Conservation (phyloP, 2,888 invertebrate species). For the Apeira syringaria region DNA sequence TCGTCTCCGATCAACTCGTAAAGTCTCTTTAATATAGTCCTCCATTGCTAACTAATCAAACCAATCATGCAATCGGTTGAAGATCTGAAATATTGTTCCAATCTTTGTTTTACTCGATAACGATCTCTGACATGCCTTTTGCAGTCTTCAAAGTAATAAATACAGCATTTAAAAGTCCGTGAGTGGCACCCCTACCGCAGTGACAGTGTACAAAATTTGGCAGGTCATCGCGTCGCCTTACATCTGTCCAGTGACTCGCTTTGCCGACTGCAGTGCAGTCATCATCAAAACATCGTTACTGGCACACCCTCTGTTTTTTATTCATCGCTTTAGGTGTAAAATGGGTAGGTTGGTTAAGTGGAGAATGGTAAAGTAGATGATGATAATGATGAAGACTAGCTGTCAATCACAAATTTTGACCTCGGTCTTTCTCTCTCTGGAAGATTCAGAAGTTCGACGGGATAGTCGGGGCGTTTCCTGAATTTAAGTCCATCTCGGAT, state of each 20-base stretch:
- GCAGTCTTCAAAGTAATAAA: conserved; percentile 7
- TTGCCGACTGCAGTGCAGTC: conserved; percentile 20
- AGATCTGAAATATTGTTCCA: conserved; percentile 7
- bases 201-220: conserved; percentile 19
- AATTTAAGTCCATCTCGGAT: too few relatives aligned
- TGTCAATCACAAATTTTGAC: background rate
- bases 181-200: conserved; percentile 8
- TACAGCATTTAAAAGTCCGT: conserved; percentile 1
- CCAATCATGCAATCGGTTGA: conserved; percentile 14
- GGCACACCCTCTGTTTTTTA: conserved; percentile 29
- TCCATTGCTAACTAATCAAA: conserved; percentile 14
- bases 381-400: background rate
- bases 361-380: background rate
- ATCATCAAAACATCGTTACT: conserved; percentile 33
- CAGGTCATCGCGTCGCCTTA: conserved; percentile 18
- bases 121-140: conserved; percentile 1
- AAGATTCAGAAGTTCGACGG: too few relatives aligned
- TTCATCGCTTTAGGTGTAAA: conserved; percentile 12
- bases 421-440: too few relatives aligned
- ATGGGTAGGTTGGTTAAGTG: conserved; percentile 6
- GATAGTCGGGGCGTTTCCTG: too few relatives aligned
- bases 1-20: conserved; percentile 8
- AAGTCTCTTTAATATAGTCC: conserved; percentile 13
- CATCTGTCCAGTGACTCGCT: conserved; percentile 12
- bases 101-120: conserved; percentile 5